Base-by-base conservation (phyloP, 2,888 invertebrate genomes). In the Ornithoptera alexandrae region DNA sequence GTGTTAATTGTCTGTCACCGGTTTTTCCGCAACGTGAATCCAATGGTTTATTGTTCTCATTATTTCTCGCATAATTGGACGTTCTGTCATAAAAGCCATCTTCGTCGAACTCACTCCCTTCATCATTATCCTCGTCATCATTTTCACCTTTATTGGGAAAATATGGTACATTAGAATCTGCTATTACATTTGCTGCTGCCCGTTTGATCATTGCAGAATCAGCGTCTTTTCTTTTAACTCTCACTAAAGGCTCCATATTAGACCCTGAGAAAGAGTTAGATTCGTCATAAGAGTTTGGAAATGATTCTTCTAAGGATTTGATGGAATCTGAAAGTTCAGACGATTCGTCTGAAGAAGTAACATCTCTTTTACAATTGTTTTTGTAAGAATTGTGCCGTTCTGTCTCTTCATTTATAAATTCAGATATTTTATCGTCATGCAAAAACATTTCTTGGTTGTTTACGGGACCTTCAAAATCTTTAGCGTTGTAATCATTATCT, bases 21-120 rank as follows among this genome's bases (percentile, higher is more conserved):
- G 10, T n/a, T 69, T 57, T 71, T n/a, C 20, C 57, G 24, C 58
- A 65, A 12, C 60, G 36, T 15, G 56, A 39, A 6, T 67, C 64
- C 20, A 62, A 62, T 18, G 64, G 57, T 63, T 63, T 71, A 59
- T 42, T 60, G 61, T 66, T 50, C 17, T 68, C 59, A 10, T 65
- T 71, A 56, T 65, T 72, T 57, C 66, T 56, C 30, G 70, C 71
- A 36, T 58, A 68, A 53, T 73, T 70, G 10, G 88, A 84, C 60
- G 85, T 82, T 8, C 87, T 83, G 72, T 93, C 93, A 74, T 90
- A 92, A 76, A 93, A 91, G 15, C 89, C 89, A 73, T 93, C 89
- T 72, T 93, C 89, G 63, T 93, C 89, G 75, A 92, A 93, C 78
- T 93, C 93, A 75, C 86, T 90, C 10, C 89, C 89, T 81, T 93